A percentile compares a stretch with the other conserved stretches of the same genome.
Conservation (phyloP, 2,797 vertebrate genomes). For the Manis javanica region DNA sequence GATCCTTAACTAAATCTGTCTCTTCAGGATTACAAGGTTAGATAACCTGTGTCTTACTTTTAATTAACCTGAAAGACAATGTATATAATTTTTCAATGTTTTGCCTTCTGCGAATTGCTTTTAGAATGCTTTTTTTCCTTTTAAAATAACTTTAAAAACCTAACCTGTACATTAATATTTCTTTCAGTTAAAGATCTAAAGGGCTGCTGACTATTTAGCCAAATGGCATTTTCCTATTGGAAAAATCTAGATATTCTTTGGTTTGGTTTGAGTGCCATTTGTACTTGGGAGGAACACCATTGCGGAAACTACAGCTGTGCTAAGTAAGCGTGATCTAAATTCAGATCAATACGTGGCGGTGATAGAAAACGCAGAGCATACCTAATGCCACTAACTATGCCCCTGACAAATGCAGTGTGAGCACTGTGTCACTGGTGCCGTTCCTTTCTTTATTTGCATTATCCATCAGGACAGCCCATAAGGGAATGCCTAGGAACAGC, state of each 20-base stretch:
- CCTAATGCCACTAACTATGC: conserved; percentile 80
- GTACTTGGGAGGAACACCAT: not conserved
- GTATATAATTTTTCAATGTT: not conserved
- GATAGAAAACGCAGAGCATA: conserved; percentile 70
- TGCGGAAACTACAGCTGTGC: not conserved
- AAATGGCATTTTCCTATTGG: not conserved
- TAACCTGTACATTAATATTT: not conserved
- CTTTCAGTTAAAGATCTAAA: not conserved
- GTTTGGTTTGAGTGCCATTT: not conserved
- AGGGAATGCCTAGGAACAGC: conserved; percentile 84
- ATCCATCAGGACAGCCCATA: conserved; percentile 86
- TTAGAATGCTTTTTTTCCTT: not conserved
- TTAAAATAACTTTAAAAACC: not conserved
- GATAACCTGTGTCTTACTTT: not conserved
- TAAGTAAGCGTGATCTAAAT: conserved; percentile 66
- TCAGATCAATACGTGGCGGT: conserved; percentile 76
- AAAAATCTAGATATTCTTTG: not conserved
- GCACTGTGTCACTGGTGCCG: conserved; percentile 77
- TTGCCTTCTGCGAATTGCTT: not conserved
- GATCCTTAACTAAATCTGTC: not conserved
- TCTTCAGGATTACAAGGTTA: not conserved
- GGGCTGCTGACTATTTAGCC: not conserved
- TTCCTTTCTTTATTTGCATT: conserved; percentile 84
- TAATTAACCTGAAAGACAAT: not conserved
- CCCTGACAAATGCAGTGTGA: conserved; percentile 82